Evolutionary conservation across 92 coral and sea anemone species (phyloP).

Genomic region (Paramuricea clavata): DNA sequence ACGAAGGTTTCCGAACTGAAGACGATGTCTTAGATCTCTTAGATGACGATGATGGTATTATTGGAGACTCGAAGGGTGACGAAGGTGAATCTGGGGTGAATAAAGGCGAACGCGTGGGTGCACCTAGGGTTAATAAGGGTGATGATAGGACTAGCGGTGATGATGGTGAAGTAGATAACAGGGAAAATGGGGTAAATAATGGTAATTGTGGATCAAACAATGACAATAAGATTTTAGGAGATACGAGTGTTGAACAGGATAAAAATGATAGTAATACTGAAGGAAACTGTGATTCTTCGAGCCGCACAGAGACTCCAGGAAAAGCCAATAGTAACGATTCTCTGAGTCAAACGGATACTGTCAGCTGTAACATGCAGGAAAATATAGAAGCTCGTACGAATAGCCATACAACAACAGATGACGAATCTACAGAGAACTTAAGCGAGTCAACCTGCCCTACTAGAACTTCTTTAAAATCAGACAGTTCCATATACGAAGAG

Average conservation of each 20-base stretch:
- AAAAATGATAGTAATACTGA: background rate
- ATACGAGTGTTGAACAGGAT: conserved; percentile 40
- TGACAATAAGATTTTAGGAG: background rate
- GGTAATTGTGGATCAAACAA: background rate
- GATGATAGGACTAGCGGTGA: background rate
- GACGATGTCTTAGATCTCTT: conserved; percentile 97
- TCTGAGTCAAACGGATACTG: background rate
- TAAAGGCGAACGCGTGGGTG: conserved; percentile 16
- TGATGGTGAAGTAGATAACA: background rate
- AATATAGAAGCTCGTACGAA: background rate
- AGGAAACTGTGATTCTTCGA: background rate
- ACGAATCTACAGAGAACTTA: background rate
- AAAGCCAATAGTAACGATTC: background rate
- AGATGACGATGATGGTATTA: conserved; percentile 77
- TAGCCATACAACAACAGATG: background rate
- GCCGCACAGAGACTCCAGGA: background rate
- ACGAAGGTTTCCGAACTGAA: conserved; percentile 92
- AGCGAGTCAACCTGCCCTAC: conserved; percentile 16
- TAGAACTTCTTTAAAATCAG: conserved; percentile 40
- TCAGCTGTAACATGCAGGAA: background rate
- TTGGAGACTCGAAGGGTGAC: conserved; percentile 25
- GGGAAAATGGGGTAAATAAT: background rate
- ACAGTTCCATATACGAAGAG: conserved; percentile 14
- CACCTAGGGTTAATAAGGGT: background rate
- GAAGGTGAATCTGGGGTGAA: conserved; percentile 19